These are phyloP conservation scores for Gallinago paraguaiae DNA, from an alignment of 2,113 vertebrate species.

Conservation along the genomic window DNA sequence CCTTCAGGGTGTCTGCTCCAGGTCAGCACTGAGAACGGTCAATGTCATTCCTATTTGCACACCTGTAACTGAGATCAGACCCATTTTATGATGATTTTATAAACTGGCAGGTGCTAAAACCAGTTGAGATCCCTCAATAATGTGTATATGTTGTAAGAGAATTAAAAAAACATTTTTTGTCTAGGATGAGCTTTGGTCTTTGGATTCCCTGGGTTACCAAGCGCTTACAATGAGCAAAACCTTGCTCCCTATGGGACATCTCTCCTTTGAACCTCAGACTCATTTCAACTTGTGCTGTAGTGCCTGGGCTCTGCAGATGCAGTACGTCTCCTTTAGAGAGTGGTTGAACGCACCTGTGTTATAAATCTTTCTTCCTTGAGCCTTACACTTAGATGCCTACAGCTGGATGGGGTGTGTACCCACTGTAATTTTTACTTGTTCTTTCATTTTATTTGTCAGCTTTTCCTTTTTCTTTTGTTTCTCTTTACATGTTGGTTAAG, in stretches of 20 bases:
- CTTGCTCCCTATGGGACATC: not conserved
- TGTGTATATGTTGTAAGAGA: not conserved
- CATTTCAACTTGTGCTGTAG: not conserved
- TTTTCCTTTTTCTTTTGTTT: not conserved
- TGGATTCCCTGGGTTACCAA: not conserved
- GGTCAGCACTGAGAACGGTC: not conserved
- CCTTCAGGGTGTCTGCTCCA: not conserved
- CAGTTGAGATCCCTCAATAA: not conserved
- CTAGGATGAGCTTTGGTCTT: not conserved
- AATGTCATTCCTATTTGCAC: not conserved
- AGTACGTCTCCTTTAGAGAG: not conserved
- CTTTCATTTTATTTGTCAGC: not conserved
- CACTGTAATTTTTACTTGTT: not conserved
- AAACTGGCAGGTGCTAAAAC: not conserved
- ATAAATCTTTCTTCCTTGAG: not conserved
- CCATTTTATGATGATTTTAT: not conserved
- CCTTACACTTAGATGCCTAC: not conserved
- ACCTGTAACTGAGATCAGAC: not conserved
- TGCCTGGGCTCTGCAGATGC: not conserved
- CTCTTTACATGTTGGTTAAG: not conserved
- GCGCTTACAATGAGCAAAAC: not conserved
- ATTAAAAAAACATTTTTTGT: not conserved
- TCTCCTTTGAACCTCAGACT: not conserved
- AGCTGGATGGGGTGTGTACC: not conserved
- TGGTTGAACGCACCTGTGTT: not conserved